Evolutionary conservation across 2,113 vertebrate species (phyloP).

Genomic region (Sardina pilchardus): DNA sequence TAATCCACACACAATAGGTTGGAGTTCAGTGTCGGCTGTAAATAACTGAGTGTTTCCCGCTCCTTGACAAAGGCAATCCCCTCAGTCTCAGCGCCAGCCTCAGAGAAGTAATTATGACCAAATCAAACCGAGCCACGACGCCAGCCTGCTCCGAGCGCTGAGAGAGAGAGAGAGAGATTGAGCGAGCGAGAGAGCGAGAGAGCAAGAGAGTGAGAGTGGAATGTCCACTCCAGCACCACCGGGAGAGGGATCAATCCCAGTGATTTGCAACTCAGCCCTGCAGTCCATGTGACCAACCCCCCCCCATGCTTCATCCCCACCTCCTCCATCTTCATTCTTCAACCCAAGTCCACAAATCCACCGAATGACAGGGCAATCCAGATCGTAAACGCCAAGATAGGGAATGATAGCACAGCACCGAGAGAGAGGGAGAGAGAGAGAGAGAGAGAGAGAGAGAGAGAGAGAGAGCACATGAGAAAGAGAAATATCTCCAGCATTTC

Average conservation of each 20-base stretch:
- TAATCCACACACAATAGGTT: constrained; percentile 5
- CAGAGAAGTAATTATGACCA: background rate
- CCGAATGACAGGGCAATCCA: background rate
- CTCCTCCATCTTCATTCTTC: background rate
- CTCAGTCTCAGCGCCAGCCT: background rate
- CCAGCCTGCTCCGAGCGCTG: background rate
- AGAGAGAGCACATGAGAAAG: background rate
- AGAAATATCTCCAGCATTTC: background rate
- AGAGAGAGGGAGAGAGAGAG: background rate
- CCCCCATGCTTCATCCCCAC: background rate
- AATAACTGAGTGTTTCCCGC: background rate
- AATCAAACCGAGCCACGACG: constrained; percentile 1
- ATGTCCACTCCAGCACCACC: background rate
- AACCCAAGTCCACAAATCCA: background rate
- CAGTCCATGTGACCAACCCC: background rate
- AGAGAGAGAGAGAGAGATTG: background rate
- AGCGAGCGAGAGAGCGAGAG: no score
- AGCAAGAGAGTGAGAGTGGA: background rate
- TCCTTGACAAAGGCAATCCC: background rate
- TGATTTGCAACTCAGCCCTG: constrained; percentile 14
- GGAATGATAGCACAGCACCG: background rate
- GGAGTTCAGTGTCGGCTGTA: background rate
- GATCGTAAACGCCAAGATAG: background rate
- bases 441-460: background rate
- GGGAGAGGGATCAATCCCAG: background rate